Evolutionary conservation across 2,888 invertebrate genomes (phyloP).

Genomic region (Dione juno): DNA sequence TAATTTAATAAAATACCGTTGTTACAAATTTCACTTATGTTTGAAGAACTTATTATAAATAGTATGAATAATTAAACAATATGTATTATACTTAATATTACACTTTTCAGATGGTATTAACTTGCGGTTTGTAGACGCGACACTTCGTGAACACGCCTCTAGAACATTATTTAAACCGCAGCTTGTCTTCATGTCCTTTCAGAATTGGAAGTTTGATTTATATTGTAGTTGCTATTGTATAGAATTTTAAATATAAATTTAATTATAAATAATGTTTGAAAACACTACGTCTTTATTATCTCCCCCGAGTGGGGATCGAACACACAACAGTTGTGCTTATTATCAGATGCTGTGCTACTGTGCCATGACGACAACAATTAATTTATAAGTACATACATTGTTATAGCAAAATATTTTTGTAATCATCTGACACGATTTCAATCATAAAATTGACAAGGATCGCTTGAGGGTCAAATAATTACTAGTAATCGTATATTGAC

Average conservation of each 20-base stretch:
- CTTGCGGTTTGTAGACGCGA: constrained; percentile 61
- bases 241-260: not conserved
- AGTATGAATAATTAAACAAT: not conserved
- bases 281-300: no score
- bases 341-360: not conserved
- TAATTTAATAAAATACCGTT: not conserved
- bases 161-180: constrained; percentile 46
- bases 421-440: not conserved
- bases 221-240: constrained; percentile 1
- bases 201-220: constrained; percentile 28
- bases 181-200: constrained; percentile 37
- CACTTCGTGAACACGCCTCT: constrained; percentile 49
- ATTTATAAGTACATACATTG: no score
- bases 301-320: not conserved
- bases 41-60: not conserved
- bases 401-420: no score
- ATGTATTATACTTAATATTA: constrained; percentile 7
- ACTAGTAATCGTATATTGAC: not conserved
- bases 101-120: constrained; percentile 53
- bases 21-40: not conserved
- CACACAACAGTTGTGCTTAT: not conserved
- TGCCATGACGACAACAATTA: not conserved
- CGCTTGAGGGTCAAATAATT: constrained; percentile 12
- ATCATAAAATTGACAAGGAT: constrained; percentile 13
- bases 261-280: not conserved